These are phyloP conservation scores for Xestia xanthographa DNA, from an alignment of 2,888 invertebrate species.

Conservation along the genomic window DNA sequence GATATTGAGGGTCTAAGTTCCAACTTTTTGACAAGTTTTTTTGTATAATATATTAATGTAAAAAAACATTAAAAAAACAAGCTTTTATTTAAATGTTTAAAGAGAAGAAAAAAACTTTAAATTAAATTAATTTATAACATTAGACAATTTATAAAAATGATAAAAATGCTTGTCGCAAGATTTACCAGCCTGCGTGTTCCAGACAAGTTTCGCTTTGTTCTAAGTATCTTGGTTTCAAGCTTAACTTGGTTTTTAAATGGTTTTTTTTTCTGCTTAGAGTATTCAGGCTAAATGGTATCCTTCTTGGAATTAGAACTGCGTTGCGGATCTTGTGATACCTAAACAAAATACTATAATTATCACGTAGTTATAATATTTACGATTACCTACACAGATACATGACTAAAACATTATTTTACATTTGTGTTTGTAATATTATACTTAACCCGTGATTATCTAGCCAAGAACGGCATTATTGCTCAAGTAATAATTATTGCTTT, in stretches of 20 bases:
- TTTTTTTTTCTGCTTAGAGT: not conserved
- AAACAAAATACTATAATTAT: slow-evolving; percentile 17
- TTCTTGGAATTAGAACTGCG: slow-evolving; percentile 4
- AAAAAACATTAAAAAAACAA: too few species aligned
- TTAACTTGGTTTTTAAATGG: not conserved
- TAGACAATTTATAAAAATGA: too few species aligned
- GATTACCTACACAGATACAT: not conserved
- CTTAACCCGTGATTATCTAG: slow-evolving; percentile 7
- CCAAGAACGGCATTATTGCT: not conserved
- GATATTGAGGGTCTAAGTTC: too few species aligned
- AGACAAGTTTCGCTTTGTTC: not conserved
- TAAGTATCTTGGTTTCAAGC: too few species aligned
- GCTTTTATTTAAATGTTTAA: too few species aligned
- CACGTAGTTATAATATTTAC: slow-evolving; percentile 3
- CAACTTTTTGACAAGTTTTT: too few species aligned
- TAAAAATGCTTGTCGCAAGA: not conserved
- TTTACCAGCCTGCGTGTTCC: not conserved
- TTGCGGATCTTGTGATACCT: slow-evolving; percentile 6
- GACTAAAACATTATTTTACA: not conserved
- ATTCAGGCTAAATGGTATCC: not conserved
- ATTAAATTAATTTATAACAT: too few species aligned
- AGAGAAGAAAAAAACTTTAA: too few species aligned
- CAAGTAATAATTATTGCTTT: slow-evolving; percentile 10
- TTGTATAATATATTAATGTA: too few species aligned
- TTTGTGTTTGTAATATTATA: slow-evolving; percentile 5